A percentile compares a stretch with the other conserved stretches of the same genome.
phyloP scores from a whole-genome alignment of 1,140 invertebrate species.

The Zaprionus vittiger region DNA sequence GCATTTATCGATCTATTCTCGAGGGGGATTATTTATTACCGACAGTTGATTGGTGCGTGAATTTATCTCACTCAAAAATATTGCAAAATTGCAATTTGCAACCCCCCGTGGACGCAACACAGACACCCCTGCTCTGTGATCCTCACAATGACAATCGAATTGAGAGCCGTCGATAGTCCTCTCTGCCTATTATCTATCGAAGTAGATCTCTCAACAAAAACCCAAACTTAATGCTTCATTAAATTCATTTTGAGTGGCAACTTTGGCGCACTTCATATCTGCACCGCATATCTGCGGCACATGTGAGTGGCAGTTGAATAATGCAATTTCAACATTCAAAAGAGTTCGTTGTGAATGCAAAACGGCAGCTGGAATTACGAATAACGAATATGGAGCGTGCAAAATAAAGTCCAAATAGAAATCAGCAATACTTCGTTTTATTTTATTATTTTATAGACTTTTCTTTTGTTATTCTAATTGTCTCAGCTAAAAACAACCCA shows the following conservation, averaged over 20 bases:
- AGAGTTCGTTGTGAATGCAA: neutral
- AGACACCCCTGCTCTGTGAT: conserved; percentile 40
- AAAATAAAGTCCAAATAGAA: neutral
- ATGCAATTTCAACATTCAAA: conserved; percentile 28
- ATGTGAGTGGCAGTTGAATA: conserved; percentile 38
- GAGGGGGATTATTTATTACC: conserved; percentile 31
- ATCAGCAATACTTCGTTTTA: neutral
- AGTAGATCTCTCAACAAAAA: conserved; percentile 22
- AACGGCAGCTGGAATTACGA: neutral
- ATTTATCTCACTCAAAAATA: conserved; percentile 40
- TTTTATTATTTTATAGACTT: conserved; percentile 22
- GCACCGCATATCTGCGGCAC: conserved; percentile 20
- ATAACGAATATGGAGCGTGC: neutral
- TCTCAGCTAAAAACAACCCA: conserved; percentile 19
- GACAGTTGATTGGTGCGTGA: conserved; percentile 46
- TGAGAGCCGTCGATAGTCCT: conserved; percentile 41
- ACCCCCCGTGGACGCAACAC: conserved; percentile 25
- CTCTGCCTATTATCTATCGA: conserved; percentile 49
- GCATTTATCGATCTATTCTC: conserved; percentile 22
- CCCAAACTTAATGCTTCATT: conserved; percentile 74
- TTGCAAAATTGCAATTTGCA: conserved; percentile 33
- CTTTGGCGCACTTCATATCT: neutral
- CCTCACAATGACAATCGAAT: conserved; percentile 71
- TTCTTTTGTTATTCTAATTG: conserved; percentile 40
- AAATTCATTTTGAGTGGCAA: conserved; percentile 46